Conservation (phyloP, 2,888 invertebrate genomes). For the Drosophila mimetica region DNA sequence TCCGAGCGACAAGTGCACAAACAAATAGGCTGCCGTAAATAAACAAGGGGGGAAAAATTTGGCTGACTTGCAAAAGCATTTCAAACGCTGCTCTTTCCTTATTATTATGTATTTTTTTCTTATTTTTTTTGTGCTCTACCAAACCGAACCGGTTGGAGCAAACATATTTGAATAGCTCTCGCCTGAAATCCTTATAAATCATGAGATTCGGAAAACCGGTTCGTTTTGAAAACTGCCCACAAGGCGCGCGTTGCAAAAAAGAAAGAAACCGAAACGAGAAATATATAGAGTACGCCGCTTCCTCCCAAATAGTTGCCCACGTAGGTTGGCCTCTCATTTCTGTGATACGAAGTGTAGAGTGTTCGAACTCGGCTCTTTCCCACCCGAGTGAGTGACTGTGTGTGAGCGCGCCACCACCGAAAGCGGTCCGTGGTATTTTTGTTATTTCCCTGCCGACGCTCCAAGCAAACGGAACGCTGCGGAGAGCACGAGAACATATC, state of each 20-base stretch:
- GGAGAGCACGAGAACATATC: too few species aligned
- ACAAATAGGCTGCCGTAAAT: conserved; percentile 15
- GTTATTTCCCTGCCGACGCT: conserved; percentile 60
- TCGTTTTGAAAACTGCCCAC: conserved; percentile 10
- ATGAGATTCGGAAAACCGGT: conserved; percentile 30
- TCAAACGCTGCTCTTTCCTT: neutral
- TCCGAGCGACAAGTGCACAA: conserved; percentile 34
- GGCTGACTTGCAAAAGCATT: conserved; percentile 41
- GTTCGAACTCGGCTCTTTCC: conserved; percentile 10
- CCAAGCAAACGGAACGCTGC: conserved; percentile 59
- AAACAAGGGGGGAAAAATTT: conserved; percentile 29
- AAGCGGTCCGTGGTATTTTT: conserved; percentile 51
- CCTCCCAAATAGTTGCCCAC: conserved; percentile 30
- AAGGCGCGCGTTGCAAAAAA: conserved; percentile 41
- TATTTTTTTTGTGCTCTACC: neutral
- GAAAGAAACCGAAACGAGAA: conserved; percentile 8
- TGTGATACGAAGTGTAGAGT: neutral
- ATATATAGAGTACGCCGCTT: conserved; percentile 8
- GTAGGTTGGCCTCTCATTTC: conserved; percentile 25
- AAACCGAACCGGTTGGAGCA: conserved; percentile 33
- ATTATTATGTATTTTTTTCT: neutral
- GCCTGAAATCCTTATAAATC: conserved; percentile 42
- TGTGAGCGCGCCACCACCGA: conserved; percentile 24
- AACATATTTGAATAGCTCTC: conserved; percentile 34
- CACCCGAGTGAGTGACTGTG: conserved; percentile 13